Conservation (phyloP, 1,140 invertebrate genomes). For the Berghia stephanieae region DNA sequence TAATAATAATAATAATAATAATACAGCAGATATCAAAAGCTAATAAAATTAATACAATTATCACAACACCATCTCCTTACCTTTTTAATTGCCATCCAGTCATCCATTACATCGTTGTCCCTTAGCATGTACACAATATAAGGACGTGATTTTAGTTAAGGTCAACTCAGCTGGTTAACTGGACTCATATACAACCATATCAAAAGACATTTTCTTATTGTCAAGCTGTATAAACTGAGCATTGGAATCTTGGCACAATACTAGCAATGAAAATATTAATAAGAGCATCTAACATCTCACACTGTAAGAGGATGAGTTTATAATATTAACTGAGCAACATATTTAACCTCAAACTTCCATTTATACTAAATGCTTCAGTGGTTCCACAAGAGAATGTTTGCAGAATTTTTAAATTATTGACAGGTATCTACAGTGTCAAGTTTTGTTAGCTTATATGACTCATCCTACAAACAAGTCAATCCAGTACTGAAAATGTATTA, state of each 20-base stretch:
- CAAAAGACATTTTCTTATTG: background rate
- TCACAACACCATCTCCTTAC: constrained; percentile 61
- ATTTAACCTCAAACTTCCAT: background rate
- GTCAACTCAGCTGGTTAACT: constrained; percentile 14
- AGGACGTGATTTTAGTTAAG: constrained; percentile 71
- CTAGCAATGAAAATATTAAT: background rate
- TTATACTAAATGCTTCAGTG: background rate
- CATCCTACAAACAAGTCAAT: background rate
- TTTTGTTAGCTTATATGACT: background rate
- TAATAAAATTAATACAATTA: background rate
- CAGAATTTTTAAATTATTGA: background rate
- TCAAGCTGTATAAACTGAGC: background rate
- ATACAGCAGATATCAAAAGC: background rate
- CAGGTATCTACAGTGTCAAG: background rate
- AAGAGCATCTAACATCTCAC: background rate
- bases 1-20: background rate
- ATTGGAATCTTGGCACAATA: background rate
- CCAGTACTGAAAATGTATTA: background rate
- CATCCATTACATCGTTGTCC: constrained; percentile 93
- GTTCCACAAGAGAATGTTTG: background rate
- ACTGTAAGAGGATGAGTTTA: background rate
- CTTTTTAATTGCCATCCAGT: constrained; percentile 94
- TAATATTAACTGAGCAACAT: background rate
- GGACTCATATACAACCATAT: background rate
- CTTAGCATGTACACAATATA: constrained; percentile 96